Conservation (phyloP, 2,797 vertebrate genomes). For the Neosilurus hyrtlii region DNA sequence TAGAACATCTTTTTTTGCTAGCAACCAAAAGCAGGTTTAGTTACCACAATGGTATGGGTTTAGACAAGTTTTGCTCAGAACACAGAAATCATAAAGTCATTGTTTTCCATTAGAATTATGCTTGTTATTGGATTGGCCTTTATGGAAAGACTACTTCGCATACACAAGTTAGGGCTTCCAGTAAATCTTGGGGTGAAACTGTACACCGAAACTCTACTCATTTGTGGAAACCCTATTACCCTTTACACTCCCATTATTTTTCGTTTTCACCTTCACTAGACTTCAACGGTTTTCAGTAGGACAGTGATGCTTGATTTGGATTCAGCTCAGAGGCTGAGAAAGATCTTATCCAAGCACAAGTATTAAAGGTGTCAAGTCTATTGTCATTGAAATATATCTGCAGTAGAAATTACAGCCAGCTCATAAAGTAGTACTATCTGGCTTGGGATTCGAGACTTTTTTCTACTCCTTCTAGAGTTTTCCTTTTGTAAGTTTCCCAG, state of each 20-base stretch:
- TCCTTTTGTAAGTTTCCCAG: neutral
- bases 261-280: neutral
- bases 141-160: neutral
- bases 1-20: too few relatives aligned
- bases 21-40: too few relatives aligned
- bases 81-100: neutral
- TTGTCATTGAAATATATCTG: conserved; percentile 12
- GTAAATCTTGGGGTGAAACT: neutral
- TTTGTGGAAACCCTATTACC: conserved; percentile 54
- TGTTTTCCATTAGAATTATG: neutral
- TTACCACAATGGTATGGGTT: too few relatives aligned
- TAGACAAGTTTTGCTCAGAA: too few relatives aligned
- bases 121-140: neutral
- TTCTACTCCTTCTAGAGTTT: neutral
- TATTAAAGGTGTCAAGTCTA: conserved; percentile 61
- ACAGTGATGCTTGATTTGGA: conserved; percentile 2
- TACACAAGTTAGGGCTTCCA: neutral
- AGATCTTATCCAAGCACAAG: conserved; percentile 63
- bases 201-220: conserved; percentile 60
- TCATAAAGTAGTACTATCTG: neutral
- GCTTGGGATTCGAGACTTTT: neutral
- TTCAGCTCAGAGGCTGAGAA: conserved; percentile 62
- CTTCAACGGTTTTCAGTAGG: neutral
- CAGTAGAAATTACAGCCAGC: conserved; percentile 6
- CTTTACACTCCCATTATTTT: neutral